These are phyloP conservation scores for Phyllostomus hastatus DNA, from an alignment of 2,113 vertebrate species.

Conservation along the genomic window DNA sequence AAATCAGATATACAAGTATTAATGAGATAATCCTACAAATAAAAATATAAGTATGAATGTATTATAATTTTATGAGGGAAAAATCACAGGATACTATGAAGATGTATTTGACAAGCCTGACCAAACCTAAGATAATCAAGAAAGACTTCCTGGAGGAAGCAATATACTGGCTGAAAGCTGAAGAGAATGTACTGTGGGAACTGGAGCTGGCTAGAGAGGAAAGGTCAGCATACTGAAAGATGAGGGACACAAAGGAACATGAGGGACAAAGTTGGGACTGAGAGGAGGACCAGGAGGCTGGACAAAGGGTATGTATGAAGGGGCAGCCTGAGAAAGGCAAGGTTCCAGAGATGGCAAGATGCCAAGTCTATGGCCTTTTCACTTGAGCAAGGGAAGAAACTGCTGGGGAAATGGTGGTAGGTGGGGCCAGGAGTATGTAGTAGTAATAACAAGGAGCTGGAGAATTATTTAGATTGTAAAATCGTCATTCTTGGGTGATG, in stretches of 20 bases:
- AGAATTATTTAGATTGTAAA: background rate
- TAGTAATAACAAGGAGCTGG: background rate
- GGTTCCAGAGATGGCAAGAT: background rate
- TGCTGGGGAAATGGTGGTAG: background rate
- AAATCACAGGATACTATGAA: background rate
- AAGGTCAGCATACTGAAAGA: background rate
- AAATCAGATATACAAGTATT: background rate
- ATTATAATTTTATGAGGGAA: background rate
- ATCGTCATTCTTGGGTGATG: background rate
- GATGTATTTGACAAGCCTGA: background rate
- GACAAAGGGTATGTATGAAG: background rate
- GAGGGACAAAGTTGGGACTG: background rate
- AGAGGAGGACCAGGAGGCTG: background rate
- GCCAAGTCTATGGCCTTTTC: background rate
- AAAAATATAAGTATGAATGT: background rate
- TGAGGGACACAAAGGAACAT: background rate
- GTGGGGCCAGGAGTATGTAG: background rate
- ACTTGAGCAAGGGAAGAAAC: background rate
- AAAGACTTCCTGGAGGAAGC: background rate
- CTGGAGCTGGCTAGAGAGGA: background rate
- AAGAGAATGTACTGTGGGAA: background rate
- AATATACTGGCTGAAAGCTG: background rate
- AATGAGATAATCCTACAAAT: background rate
- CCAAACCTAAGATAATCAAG: background rate
- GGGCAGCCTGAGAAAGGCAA: background rate